Evolutionary conservation across 2,113 vertebrate genomes (phyloP), one percentile per base, ranked within the genome.

Genomic region (Diphyllodes magnificus): DNA sequence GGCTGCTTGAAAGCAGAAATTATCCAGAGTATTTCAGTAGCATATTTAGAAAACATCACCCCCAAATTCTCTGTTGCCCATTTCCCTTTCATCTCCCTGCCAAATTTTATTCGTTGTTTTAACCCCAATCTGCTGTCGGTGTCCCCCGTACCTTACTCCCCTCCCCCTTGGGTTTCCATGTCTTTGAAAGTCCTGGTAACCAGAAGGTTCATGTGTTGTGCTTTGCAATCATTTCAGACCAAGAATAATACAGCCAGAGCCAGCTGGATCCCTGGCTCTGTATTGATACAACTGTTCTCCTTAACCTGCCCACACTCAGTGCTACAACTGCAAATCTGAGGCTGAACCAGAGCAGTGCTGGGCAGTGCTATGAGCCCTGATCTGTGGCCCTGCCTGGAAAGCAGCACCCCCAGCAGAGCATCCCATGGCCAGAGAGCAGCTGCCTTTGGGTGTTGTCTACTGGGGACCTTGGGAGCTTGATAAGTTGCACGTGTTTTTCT

Each of bases 241-340:
- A 97, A 96, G 92, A 95, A 97, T 92, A 97, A 96, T 65, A 97
- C n/a, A 66, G 40, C 23, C 6, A 1, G 81, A 80, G 95, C 97
- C 96, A 96, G 93, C 93, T 97, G 94, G 95, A 95, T 96, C 69
- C 78, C 80, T 83, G 4, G 1, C 72, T 85, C 73, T 1, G 3
- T 96, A 88, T 95, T 97, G 94, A 97, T 97, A 95, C 92, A 97
- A 95, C 95, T 90, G 50, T 95, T 95, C 93, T 90, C 83, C 51
- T 90, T 76, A 89, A 89, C 77, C 81, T 96, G 72, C 96, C 96
- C 95, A 81, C 94, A 95, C 90, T 96, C 90, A 37, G 37, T 82
- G 71, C 89, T 91, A 70, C 93, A 92, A 68, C 82, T 96, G 94
- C 80, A 95, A 60, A 86, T 73, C 70, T 54, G 90, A 93, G 77